phyloP scores from a whole-genome alignment of 1,140 invertebrate genomes.

The Phenacoccus solenopsis region DNA sequence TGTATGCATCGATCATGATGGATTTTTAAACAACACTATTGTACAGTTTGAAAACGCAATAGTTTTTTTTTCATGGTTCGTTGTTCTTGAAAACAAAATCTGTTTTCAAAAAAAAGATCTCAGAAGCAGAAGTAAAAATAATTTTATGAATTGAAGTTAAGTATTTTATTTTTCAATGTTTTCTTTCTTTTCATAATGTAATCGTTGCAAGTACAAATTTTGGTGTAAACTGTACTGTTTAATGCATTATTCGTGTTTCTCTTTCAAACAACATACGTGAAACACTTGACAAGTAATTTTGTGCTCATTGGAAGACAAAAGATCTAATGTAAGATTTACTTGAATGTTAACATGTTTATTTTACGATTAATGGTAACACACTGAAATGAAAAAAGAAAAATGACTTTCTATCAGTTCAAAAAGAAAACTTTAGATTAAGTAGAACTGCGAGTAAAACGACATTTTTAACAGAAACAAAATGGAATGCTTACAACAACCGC shows the following conservation, averaged over 20 bases:
- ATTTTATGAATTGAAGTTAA: background rate
- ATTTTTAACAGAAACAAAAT: background rate
- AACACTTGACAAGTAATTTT: too few species aligned
- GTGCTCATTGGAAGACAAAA: too few species aligned
- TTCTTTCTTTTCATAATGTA: background rate
- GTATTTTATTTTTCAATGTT: too few species aligned
- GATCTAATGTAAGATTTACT: too few species aligned
- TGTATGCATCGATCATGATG: too few species aligned
- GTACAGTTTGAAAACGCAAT: background rate
- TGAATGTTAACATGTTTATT: background rate
- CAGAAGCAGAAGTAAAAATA: background rate
- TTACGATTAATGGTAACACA: background rate
- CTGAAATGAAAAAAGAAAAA: background rate
- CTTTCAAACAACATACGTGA: too few species aligned
- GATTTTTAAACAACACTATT: too few species aligned
- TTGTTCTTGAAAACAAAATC: background rate
- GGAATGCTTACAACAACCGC: background rate
- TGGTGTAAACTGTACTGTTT: too few species aligned
- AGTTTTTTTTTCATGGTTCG: background rate
- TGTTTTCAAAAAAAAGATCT: background rate
- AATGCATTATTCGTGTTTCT: too few species aligned
- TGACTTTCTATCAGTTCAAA: too few species aligned
- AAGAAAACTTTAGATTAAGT: background rate
- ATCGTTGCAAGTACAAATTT: background rate
- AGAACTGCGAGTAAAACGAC: too few species aligned